These are phyloP conservation scores for Argya squamiceps DNA, from an alignment of 2,797 vertebrate genomes.

Conservation along the genomic window DNA sequence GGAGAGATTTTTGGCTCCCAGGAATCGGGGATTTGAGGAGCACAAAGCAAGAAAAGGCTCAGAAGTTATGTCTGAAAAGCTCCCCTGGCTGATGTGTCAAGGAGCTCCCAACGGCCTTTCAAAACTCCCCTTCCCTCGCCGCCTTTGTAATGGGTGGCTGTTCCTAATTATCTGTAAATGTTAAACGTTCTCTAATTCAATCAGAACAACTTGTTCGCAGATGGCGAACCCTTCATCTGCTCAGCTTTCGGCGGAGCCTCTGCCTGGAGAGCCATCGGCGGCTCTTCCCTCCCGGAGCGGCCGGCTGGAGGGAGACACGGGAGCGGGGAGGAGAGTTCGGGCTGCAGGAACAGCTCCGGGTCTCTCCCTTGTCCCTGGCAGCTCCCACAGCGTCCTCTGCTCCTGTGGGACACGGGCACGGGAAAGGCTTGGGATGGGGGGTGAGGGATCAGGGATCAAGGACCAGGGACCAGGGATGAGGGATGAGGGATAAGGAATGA, in stretches of 20 bases:
- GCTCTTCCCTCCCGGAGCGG: not conserved
- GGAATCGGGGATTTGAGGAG: not conserved
- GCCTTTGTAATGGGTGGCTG: conserved; percentile 57
- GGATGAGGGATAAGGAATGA: not conserved
- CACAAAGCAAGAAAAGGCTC: conserved; percentile 48
- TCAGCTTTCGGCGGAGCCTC: conserved; percentile 8
- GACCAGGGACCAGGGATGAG: not conserved
- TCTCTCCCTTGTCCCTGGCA: not conserved
- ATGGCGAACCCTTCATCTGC: conserved; percentile 69
- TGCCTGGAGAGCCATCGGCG: not conserved
- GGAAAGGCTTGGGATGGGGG: not conserved
- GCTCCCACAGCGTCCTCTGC: not conserved
- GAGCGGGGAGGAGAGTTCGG: accelerated
- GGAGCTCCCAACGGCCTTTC: conserved; percentile 43
- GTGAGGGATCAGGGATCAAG: not conserved
- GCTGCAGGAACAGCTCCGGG: accelerated
- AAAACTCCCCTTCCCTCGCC: conserved; percentile 37
- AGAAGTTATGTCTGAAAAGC: conserved; percentile 63
- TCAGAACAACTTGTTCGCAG: conserved; percentile 69
- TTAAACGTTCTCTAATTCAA: conserved; percentile 74
- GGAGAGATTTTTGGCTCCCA: conserved; percentile 17
- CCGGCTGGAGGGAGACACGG: not conserved
- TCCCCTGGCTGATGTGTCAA: conserved; percentile 53
- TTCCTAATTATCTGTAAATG: conserved; percentile 77
- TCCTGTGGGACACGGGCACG: accelerated